Evolutionary conservation across 2,888 invertebrate species (phyloP).

Genomic region (Drosophila phalerata): DNA sequence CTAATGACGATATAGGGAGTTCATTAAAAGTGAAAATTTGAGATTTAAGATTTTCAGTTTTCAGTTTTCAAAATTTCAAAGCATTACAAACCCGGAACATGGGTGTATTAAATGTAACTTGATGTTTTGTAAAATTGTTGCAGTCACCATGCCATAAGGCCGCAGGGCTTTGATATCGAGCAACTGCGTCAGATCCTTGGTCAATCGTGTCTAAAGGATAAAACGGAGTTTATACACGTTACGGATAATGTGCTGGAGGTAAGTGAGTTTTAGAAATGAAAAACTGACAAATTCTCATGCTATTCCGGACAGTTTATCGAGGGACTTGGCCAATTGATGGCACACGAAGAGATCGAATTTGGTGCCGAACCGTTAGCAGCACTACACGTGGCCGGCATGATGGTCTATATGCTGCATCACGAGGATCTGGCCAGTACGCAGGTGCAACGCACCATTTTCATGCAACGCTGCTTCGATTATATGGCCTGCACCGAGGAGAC

Average conservation of each 20-base stretch:
- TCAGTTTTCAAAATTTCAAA: no score
- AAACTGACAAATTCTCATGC: background rate
- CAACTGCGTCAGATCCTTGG: constrained; percentile 38
- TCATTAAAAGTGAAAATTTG: no score
- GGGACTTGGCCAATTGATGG: constrained; percentile 48
- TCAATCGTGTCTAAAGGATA: constrained; percentile 21
- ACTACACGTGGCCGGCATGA: constrained; percentile 61
- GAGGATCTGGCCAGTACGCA: constrained; percentile 38
- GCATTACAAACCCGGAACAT: no score
- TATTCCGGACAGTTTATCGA: constrained; percentile 27
- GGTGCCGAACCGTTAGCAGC: constrained; percentile 52
- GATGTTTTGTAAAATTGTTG: background rate
- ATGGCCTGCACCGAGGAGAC: constrained; percentile 64
- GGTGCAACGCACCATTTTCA: constrained; percentile 49
- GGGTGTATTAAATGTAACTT: background rate
- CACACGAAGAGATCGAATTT: constrained; percentile 52
- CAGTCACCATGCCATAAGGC: constrained; percentile 41
- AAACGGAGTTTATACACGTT: constrained; percentile 43
- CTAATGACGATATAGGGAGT: no score
- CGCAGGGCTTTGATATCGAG: constrained; percentile 61
- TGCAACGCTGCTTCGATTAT: constrained; percentile 62
- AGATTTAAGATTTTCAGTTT: no score
- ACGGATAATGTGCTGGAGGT: constrained; percentile 59
- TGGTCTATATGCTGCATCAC: constrained; percentile 59
- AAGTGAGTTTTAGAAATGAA: background rate